These are phyloP conservation scores for Cairina moschata DNA, from an alignment of 2,113 vertebrate genomes.

Conservation along the genomic window DNA sequence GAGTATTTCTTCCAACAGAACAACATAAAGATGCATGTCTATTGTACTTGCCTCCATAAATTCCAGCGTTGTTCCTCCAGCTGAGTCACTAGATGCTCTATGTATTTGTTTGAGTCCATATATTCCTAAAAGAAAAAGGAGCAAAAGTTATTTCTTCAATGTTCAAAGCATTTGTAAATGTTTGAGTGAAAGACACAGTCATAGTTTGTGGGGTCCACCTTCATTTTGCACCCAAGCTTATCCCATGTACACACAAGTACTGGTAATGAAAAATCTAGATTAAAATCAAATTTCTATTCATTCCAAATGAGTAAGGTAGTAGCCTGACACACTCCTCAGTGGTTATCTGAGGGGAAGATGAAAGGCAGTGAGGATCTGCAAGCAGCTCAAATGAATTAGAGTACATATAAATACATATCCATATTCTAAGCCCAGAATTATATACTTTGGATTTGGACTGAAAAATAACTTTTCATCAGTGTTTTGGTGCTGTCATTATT, in stretches of 20 bases:
- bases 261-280: background rate
- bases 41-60: constrained; percentile 83
- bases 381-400: background rate
- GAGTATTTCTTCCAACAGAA: background rate
- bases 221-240: background rate
- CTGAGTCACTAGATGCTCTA: constrained; percentile 86
- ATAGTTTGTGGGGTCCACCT: background rate
- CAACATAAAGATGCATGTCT: background rate
- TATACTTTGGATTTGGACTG: background rate
- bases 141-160: background rate
- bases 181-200: background rate
- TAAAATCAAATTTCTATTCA: background rate
- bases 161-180: background rate
- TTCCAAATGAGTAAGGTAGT: background rate
- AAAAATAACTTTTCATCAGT: background rate
- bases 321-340: background rate
- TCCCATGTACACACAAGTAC: background rate
- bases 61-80: constrained; percentile 87
- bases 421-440: background rate
- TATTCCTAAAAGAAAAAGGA: constrained; percentile 79
- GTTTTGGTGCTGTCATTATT: background rate
- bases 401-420: background rate
- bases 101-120: constrained; percentile 90
- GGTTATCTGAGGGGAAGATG: background rate
- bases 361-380: background rate